Conservation (phyloP, 2,113 vertebrate genomes). For the Cephalopholis sonnerati region DNA sequence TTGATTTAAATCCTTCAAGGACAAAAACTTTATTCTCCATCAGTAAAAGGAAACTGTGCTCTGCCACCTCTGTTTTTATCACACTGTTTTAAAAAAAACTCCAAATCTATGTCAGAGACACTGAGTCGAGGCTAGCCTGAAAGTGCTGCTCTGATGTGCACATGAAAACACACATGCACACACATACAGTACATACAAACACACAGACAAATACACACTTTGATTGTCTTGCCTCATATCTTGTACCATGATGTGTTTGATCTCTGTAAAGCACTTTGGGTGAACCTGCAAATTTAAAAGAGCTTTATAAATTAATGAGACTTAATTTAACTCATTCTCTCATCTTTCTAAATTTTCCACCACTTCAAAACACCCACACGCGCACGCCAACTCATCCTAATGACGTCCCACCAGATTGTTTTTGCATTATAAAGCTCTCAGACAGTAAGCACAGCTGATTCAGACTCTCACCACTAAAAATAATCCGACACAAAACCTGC, state of each 20-base stretch:
- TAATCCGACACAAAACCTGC: not conserved
- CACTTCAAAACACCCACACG: slow-evolving; percentile 15
- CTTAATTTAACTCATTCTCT: slow-evolving; percentile 8
- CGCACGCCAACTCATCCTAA: not conserved
- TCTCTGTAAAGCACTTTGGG: slow-evolving; percentile 16
- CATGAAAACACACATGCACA: slow-evolving; percentile 4
- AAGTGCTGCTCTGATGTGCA: not conserved
- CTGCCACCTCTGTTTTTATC: not conserved
- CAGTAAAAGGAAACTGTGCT: not conserved
- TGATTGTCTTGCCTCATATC: slow-evolving; percentile 23
- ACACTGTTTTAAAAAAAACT: not conserved
- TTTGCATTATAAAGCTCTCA: slow-evolving; percentile 27
- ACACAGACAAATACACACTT: slow-evolving; percentile 5
- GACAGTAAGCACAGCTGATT: not conserved
- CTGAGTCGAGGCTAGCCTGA: slow-evolving; percentile 3
- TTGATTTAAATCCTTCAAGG: not conserved
- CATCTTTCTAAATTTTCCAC: not conserved
- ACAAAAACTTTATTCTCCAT: not conserved
- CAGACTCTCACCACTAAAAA: not conserved
- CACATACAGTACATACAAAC: not conserved
- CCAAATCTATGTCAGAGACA: not conserved
- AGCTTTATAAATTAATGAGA: slow-evolving; percentile 11
- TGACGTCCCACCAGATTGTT: slow-evolving; percentile 23
- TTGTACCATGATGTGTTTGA: slow-evolving; percentile 1
- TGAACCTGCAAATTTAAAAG: slow-evolving; percentile 22